Conservation (phyloP, 2,888 invertebrate genomes). For the Exephanes ischioxanthus region DNA sequence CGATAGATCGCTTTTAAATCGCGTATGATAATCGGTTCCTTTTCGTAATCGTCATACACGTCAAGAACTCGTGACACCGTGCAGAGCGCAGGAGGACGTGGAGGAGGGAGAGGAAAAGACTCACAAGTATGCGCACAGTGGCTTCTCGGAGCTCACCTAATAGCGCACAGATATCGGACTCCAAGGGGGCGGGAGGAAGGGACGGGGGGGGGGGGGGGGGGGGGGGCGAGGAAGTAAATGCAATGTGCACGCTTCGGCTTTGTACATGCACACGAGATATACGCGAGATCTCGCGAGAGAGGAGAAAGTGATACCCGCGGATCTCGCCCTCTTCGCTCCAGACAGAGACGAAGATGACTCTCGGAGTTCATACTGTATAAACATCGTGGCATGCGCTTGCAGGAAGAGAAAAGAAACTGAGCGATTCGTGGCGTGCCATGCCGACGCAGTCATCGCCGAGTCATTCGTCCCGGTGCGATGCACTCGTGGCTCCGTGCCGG, state of each 20-base stretch:
- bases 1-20: constrained; percentile 18
- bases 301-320: constrained; percentile 62
- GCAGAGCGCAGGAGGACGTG: neutral
- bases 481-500: neutral
- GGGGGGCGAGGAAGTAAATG: constrained; percentile 27
- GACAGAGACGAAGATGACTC: constrained; percentile 48
- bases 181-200: neutral
- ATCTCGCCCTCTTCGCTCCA: constrained; percentile 50
- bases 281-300: constrained; percentile 45
- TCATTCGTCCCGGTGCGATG: constrained; percentile 27
- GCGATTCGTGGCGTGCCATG: constrained; percentile 28
- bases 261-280: constrained; percentile 18
- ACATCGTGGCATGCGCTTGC: constrained; percentile 7
- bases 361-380: constrained; percentile 27
- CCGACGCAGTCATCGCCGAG: constrained; percentile 31
- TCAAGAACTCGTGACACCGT: constrained; percentile 21
- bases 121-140: constrained; percentile 16
- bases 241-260: constrained; percentile 41
- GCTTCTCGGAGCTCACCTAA: constrained; percentile 12
- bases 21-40: constrained; percentile 22
- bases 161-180: neutral
- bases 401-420: constrained; percentile 33
- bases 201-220: neutral
- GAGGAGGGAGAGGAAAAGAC: neutral
- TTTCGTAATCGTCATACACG: constrained; percentile 19